phyloP scores from a whole-genome alignment of 2,888 invertebrate genomes.

The Nasonovia ribisnigri region DNA sequence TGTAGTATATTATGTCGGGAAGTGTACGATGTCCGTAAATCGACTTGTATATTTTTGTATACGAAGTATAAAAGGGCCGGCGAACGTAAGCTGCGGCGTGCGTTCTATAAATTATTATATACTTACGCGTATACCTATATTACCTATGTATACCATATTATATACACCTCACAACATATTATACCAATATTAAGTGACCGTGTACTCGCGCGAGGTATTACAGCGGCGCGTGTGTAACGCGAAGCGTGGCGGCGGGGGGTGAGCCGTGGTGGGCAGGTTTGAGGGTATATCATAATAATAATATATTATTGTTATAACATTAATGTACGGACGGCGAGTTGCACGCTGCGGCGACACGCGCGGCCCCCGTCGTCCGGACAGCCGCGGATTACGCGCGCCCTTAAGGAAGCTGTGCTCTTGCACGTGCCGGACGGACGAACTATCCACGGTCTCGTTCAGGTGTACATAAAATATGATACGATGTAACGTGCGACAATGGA shows the following conservation, averaged over 20 bases:
- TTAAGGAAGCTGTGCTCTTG: background rate
- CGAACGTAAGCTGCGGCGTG: background rate
- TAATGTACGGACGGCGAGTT: background rate
- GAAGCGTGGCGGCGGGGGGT: background rate
- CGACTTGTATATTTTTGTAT: background rate
- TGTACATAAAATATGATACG: background rate
- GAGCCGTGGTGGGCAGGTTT: background rate
- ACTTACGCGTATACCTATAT: too few species aligned
- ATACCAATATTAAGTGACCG: background rate
- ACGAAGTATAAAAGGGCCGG: background rate
- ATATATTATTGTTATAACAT: background rate
- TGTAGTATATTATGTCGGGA: background rate
- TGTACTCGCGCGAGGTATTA: background rate
- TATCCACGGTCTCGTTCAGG: background rate
- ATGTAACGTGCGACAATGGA: background rate
- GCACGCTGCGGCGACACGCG: constrained; percentile 13
- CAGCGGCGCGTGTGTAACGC: background rate
- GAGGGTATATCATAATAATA: background rate
- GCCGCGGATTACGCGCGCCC: background rate
- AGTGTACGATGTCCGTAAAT: background rate
- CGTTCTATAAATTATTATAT: background rate
- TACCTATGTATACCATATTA: background rate
- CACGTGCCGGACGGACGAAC: background rate
- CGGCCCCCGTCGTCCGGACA: background rate
- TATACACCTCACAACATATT: too few species aligned